These are phyloP conservation scores for Oligia latruncula DNA, from an alignment of 2,888 invertebrate genomes.

Conservation along the genomic window DNA sequence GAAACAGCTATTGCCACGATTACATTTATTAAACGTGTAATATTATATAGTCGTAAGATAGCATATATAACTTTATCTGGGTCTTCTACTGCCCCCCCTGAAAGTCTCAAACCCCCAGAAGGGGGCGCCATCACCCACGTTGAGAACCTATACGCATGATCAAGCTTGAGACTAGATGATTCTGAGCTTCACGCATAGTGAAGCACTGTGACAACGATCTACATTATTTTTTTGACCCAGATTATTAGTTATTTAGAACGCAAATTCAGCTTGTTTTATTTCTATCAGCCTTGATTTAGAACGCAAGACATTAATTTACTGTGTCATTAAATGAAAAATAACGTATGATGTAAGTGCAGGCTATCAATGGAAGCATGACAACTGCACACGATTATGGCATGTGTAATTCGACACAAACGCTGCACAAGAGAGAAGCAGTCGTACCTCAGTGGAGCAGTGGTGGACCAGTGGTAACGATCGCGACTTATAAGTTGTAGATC, in stretches of 20 bases:
- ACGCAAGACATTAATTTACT: background rate
- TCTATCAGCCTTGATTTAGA: slow-evolving; percentile 7
- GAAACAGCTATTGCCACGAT: too few relatives aligned
- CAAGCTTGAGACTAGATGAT: background rate
- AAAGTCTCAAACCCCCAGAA: too few relatives aligned
- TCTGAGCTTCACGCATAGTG: background rate
- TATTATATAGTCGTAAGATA: too few relatives aligned
- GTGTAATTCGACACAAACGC: slow-evolving; percentile 22
- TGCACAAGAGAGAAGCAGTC: background rate
- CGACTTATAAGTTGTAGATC: background rate
- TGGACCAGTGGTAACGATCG: background rate
- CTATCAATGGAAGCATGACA: background rate
- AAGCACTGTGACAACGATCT: background rate
- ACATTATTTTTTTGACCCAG: slow-evolving; percentile 22
- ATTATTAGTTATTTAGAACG: slow-evolving; percentile 2
- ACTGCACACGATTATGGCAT: slow-evolving; percentile 17
- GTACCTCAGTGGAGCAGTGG: background rate
- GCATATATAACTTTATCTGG: too few relatives aligned
- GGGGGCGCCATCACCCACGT: too few relatives aligned
- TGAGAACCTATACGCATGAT: background rate
- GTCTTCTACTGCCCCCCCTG: too few relatives aligned
- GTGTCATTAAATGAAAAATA: slow-evolving; percentile 1
- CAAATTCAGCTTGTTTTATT: background rate
- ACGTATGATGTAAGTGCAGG: slow-evolving; percentile 1
- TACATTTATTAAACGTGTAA: too few relatives aligned